These are phyloP conservation scores for Pristis pectinata DNA, from an alignment of 2,797 vertebrate genomes.

Conservation along the genomic window DNA sequence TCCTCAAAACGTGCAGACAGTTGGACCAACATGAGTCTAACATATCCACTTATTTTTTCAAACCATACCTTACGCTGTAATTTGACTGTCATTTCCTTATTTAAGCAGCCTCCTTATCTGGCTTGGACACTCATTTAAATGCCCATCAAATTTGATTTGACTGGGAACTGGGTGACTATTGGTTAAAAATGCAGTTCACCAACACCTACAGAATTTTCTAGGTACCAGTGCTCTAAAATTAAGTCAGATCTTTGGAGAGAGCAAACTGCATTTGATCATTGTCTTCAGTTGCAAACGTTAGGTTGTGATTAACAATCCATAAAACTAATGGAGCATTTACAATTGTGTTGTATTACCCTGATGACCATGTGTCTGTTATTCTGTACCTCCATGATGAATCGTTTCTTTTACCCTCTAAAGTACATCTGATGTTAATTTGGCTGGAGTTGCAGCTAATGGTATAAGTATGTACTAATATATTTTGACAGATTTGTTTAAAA, in stretches of 20 bases:
- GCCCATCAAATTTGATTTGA: neutral
- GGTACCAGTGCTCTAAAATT: conserved; percentile 7
- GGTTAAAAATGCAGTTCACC: neutral
- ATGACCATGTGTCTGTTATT: conserved; percentile 33
- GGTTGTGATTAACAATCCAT: conserved; percentile 32
- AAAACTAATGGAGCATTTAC: conserved; percentile 34
- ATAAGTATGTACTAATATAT: conserved; percentile 3
- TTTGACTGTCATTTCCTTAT: neutral
- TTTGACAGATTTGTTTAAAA: conserved; percentile 12
- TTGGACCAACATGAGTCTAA: neutral
- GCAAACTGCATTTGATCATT: conserved; percentile 25
- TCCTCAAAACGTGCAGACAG: neutral
- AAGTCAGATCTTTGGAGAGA: conserved; percentile 12
- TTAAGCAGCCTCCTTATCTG: neutral
- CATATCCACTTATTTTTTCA: neutral
- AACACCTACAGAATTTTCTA: neutral
- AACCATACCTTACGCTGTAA: neutral
- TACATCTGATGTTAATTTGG: conserved; percentile 29
- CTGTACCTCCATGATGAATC: conserved; percentile 9
- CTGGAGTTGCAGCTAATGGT: conserved; percentile 15
- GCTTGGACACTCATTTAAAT: neutral
- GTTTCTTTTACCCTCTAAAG: neutral
- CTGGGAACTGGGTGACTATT: neutral
- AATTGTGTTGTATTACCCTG: conserved; percentile 14
- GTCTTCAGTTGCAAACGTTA: conserved; percentile 21